These are phyloP conservation scores for Fregetta grallaria DNA, from an alignment of 2,113 vertebrate species.

Conservation along the genomic window DNA sequence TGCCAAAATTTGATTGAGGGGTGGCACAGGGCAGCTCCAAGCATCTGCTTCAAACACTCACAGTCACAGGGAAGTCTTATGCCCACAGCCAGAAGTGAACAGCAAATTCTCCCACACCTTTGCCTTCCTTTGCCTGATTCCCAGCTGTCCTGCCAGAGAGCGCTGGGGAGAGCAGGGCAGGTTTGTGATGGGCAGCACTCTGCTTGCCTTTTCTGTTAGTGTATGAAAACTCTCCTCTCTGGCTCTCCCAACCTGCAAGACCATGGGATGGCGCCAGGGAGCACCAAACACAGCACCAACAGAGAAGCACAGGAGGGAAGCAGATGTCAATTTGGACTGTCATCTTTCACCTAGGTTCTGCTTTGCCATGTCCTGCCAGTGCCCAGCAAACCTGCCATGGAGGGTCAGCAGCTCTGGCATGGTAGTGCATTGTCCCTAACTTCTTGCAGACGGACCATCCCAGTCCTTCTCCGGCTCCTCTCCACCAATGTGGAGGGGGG, in stretches of 20 bases:
- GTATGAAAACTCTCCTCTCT: not conserved
- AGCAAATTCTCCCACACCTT: not conserved
- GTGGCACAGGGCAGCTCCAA: not conserved
- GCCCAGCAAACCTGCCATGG: not conserved
- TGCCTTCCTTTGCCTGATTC: not conserved
- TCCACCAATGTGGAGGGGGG: not conserved
- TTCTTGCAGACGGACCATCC: not conserved
- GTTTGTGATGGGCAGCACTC: rapidly evolving
- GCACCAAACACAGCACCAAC: not conserved
- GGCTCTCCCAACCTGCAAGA: not conserved
- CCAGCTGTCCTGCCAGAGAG: not conserved
- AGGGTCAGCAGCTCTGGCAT: not conserved
- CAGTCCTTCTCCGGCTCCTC: not conserved
- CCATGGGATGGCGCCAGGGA: not conserved
- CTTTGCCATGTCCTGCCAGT: not conserved
- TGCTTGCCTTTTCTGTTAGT: not conserved
- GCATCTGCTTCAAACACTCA: not conserved
- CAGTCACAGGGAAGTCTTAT: not conserved
- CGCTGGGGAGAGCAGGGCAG: not conserved
- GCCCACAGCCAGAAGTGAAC: not conserved
- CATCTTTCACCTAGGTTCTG: not conserved
- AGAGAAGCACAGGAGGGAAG: not conserved
- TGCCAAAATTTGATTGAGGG: not conserved
- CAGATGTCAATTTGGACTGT: not conserved
- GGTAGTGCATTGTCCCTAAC: not conserved